A percentile compares a stretch with the other conserved stretches of the same genome.
Evolutionary conservation across 1,140 invertebrate species (phyloP).

Genomic region (Palaemon carinicauda): DNA sequence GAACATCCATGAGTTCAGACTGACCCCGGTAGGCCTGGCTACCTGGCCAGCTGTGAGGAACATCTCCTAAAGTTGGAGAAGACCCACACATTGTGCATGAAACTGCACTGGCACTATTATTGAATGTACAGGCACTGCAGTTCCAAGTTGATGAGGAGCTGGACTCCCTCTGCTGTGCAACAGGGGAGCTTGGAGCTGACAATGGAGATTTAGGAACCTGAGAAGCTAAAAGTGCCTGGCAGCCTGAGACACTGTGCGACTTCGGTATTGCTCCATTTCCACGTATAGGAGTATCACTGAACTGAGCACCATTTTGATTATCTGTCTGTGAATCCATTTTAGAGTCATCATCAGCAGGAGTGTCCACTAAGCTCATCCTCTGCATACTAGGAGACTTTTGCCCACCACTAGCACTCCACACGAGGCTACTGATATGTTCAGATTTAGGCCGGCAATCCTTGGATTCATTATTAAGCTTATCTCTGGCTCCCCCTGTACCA

Average conservation of each 20-base stretch:
- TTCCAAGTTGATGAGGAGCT: constrained; percentile 60
- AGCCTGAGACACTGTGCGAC: constrained; percentile 21
- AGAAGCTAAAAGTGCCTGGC: neutral
- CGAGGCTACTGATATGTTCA: constrained; percentile 35
- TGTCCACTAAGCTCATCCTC: constrained; percentile 41
- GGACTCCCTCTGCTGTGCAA: neutral
- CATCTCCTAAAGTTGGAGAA: constrained; percentile 61
- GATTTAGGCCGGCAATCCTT: constrained; percentile 50
- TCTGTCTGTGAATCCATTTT: neutral
- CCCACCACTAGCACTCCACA: constrained; percentile 36
- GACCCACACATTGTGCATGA: constrained; percentile 64
- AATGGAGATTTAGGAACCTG: constrained; percentile 10
- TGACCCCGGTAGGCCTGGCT: constrained; percentile 48
- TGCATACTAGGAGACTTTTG: constrained; percentile 39
- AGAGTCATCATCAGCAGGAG: neutral
- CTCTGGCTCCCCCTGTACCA: constrained; percentile 54
- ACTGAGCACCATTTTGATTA: constrained; percentile 48
- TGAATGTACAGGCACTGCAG: constrained; percentile 63
- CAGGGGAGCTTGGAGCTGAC: constrained; percentile 31
- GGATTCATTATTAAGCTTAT: constrained; percentile 48
- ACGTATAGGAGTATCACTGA: neutral
- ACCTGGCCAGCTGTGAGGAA: constrained; percentile 44
- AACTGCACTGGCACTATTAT: constrained; percentile 61
- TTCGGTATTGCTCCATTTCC: constrained; percentile 53
- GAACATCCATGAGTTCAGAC: constrained; percentile 80